phyloP scores from a whole-genome alignment of 2,888 invertebrate genomes.

The Hyppa rectilinea region DNA sequence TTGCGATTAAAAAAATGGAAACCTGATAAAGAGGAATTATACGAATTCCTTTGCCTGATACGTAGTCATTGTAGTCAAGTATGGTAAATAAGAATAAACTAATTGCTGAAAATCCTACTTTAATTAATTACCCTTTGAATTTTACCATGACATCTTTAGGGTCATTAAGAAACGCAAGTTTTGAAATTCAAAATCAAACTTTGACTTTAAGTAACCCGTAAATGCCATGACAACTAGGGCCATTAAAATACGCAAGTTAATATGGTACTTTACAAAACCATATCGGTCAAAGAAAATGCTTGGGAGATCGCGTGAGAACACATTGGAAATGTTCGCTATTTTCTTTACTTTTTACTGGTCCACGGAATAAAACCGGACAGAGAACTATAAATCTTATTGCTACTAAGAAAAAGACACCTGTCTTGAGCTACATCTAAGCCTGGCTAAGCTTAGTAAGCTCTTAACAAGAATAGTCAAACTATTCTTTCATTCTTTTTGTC shows the following conservation, averaged over 20 bases:
- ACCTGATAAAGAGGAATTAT: conserved; percentile 72
- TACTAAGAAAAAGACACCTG: conserved; percentile 39
- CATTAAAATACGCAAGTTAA: background rate
- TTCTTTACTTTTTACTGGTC: conserved; percentile 8
- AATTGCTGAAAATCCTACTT: background rate
- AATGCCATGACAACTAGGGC: no score
- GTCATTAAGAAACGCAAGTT: no score
- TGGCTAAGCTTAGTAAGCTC: conserved; percentile 35
- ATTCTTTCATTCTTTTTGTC: conserved; percentile 19
- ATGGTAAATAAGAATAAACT: background rate
- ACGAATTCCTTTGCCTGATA: conserved; percentile 69
- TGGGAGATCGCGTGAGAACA: background rate
- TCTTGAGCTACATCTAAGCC: conserved; percentile 24
- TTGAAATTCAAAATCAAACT: no score
- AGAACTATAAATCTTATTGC: conserved; percentile 37
- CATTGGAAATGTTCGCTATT: background rate
- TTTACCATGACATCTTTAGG: no score
- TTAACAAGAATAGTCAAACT: conserved; percentile 26
- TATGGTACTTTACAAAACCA: background rate
- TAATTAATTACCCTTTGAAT: no score
- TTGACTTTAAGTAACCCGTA: no score
- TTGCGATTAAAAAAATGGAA: conserved; percentile 73
- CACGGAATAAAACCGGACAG: conserved; percentile 6
- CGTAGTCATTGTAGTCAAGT: conserved; percentile 5
- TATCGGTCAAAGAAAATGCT: background rate